Percentiles rank a stretch among this genome's conserved stretches.
Conservation (phyloP, 1,140 invertebrate species). For the Drosophila ohnishii region DNA sequence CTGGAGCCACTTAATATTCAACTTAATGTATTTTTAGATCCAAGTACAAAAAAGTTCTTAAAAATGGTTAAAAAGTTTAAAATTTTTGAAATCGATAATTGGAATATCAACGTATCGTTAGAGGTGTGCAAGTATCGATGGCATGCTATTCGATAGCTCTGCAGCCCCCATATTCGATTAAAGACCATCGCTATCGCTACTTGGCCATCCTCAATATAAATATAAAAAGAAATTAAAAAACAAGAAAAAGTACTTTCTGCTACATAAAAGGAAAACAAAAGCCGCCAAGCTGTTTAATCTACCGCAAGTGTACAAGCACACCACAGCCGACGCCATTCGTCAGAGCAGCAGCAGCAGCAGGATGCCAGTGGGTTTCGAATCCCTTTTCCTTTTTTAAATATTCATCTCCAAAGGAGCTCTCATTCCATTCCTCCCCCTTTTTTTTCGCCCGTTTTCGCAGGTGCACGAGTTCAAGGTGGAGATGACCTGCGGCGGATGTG, state of each 20-base stretch:
- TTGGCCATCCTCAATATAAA: slow-evolving; percentile 1
- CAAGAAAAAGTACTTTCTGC: slow-evolving; percentile 17
- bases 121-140: background rate
- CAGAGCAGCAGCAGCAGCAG: slow-evolving; percentile 61
- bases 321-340: slow-evolving; percentile 54
- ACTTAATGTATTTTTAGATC: background rate
- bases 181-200: background rate
- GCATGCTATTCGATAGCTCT: background rate
- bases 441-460: slow-evolving; percentile 81
- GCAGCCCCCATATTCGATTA: background rate
- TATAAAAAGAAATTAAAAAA: slow-evolving; percentile 11
- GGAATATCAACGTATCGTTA: background rate
- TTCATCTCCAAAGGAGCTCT: slow-evolving; percentile 7
- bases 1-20: background rate
- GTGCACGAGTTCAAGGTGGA: slow-evolving; percentile 92
- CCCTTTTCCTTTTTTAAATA: background rate
- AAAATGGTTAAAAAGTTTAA: background rate
- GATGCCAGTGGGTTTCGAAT: slow-evolving; percentile 60
- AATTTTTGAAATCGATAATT: background rate
- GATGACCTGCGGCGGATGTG: slow-evolving; percentile 96
- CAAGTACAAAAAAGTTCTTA: background rate
- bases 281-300: slow-evolving; percentile 74
- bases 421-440: background rate
- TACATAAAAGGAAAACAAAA: slow-evolving; percentile 19
- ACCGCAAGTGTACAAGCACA: slow-evolving; percentile 69